Percentiles rank a stretch among this genome's conserved stretches.
Conservation (phyloP, 2,113 vertebrate genomes). For the Naja naja region DNA sequence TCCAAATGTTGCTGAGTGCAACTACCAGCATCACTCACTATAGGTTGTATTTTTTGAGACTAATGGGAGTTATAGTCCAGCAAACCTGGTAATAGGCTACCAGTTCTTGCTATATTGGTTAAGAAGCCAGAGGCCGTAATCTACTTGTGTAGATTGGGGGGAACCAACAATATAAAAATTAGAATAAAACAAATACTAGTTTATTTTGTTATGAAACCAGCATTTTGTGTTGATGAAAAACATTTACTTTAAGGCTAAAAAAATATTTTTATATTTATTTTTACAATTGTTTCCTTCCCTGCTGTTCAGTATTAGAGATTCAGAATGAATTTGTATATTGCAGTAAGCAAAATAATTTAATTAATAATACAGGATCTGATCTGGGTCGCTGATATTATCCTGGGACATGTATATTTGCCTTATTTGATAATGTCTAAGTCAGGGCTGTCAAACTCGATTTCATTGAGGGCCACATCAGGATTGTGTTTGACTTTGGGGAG, state of each 20-base stretch:
- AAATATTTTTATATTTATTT: not conserved
- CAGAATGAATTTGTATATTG: not conserved
- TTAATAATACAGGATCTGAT: not conserved
- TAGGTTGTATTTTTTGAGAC: not conserved
- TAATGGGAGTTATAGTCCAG: not conserved
- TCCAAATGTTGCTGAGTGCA: not conserved
- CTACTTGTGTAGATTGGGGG: not conserved
- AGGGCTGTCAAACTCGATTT: no score
- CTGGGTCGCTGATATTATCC: not conserved
- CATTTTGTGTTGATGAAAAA: constrained; percentile 34
- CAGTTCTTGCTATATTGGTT: not conserved
- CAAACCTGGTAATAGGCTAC: not conserved
- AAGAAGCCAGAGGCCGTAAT: constrained; percentile 13
- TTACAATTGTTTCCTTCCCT: not conserved
- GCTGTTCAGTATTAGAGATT: not conserved
- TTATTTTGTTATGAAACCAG: constrained; percentile 17
- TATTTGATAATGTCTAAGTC: not conserved
- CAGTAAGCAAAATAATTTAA: not conserved
- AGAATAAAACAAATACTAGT: not conserved
- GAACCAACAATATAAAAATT: not conserved
- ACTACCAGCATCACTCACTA: not conserved
- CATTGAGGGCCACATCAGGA: no score
- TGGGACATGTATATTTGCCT: not conserved
- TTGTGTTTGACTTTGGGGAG: no score
- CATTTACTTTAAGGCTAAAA: constrained; percentile 31